Evolutionary conservation across 2,113 vertebrate genomes (phyloP).

Genomic region (Datnioides undecimradiatus): DNA sequence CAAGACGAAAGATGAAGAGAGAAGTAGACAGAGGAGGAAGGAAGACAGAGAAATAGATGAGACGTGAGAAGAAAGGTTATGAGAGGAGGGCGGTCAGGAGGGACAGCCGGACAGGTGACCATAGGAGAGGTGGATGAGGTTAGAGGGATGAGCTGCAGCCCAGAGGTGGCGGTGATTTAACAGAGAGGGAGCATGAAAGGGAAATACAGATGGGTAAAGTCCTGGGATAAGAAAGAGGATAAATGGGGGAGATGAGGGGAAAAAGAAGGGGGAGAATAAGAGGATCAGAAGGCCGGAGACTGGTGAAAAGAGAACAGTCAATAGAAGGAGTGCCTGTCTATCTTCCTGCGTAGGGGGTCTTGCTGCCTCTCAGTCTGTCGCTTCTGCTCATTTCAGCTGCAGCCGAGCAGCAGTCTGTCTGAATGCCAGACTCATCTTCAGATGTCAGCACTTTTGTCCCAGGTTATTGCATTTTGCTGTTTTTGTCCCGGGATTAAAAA

Average conservation of each 20-base stretch:
- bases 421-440: conserved; percentile 49
- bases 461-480: conserved; percentile 68
- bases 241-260: conserved; percentile 16
- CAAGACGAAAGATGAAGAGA: conserved; percentile 15
- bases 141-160: conserved; percentile 14
- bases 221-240: conserved; percentile 9
- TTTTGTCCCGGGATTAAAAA: conserved; percentile 43
- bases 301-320: neutral
- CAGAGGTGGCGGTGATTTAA: conserved; percentile 1
- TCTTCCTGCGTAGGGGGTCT: neutral
- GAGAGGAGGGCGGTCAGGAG: neutral
- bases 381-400: conserved; percentile 42
- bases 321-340: conserved; percentile 13
- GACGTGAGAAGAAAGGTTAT: conserved; percentile 30
- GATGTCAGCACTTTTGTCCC: conserved; percentile 68
- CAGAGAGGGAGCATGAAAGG: conserved; percentile 16
- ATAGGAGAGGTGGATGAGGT: neutral
- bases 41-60: neutral
- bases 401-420: conserved; percentile 21
- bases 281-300: conserved; percentile 11
- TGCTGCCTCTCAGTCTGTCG: conserved; percentile 24
- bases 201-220: conserved; percentile 28
- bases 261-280: conserved; percentile 7
- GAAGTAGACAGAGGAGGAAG: neutral
- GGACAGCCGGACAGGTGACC: conserved; percentile 31